Conservation (phyloP, 2,797 vertebrate genomes). For the Craterocephalus amniculus region DNA sequence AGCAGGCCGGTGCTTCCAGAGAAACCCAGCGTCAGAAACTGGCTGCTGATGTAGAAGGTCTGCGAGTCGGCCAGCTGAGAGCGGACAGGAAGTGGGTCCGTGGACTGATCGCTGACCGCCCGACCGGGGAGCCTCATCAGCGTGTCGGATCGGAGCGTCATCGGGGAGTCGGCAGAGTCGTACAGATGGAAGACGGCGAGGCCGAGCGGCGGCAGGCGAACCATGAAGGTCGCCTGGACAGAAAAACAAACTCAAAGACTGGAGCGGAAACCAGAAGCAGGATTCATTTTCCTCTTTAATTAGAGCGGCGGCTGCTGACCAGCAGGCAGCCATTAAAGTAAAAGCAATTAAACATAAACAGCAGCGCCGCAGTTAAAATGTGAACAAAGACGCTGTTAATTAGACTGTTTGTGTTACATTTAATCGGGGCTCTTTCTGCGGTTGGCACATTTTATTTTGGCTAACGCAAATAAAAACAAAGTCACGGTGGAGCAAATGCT, state of each 20-base stretch:
- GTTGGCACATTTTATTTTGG: neutral
- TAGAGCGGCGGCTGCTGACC: neutral
- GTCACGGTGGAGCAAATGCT: neutral
- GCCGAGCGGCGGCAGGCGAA: constrained; percentile 89
- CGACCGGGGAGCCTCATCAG: constrained; percentile 85
- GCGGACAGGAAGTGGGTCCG: constrained; percentile 83
- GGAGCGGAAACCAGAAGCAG: neutral
- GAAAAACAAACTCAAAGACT: neutral
- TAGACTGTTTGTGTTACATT: constrained; percentile 9
- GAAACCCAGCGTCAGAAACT: constrained; percentile 91
- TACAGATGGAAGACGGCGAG: constrained; percentile 91
- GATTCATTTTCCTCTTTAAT: constrained; percentile 16
- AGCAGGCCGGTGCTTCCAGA: constrained; percentile 90
- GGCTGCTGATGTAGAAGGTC: constrained; percentile 91
- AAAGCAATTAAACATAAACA: constrained; percentile 36
- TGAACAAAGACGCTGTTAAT: constrained; percentile 31
- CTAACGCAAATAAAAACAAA: constrained; percentile 3
- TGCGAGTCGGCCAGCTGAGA: constrained; percentile 78
- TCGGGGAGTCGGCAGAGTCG: constrained; percentile 81
- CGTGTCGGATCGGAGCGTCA: constrained; percentile 85
- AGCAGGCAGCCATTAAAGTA: constrained; percentile 32
- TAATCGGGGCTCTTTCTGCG: constrained; percentile 24
- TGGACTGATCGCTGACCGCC: constrained; percentile 68
- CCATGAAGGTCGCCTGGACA: constrained; percentile 89
- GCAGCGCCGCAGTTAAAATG: constrained; percentile 41